A percentile compares a stretch with the other conserved stretches of the same genome.
phyloP scores from a whole-genome alignment of 2,888 invertebrate species.

The Esperia sulphurella region DNA sequence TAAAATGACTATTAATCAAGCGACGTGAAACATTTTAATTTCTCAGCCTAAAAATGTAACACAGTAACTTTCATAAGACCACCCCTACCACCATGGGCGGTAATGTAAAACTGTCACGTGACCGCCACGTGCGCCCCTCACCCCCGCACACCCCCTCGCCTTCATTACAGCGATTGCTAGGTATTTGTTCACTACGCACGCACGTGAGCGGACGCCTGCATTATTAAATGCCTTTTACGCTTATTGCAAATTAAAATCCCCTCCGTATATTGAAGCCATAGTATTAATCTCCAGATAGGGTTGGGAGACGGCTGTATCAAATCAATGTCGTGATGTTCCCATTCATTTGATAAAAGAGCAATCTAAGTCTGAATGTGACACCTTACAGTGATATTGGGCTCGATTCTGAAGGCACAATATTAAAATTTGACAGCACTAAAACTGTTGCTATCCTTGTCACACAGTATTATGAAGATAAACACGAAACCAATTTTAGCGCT shows the following conservation, averaged over 20 bases:
- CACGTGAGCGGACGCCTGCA: conserved; percentile 73
- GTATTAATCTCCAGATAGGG: conserved; percentile 54
- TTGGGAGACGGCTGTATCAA: conserved; percentile 35
- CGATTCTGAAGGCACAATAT: no score
- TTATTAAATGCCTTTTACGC: conserved; percentile 79
- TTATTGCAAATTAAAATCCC: conserved; percentile 70
- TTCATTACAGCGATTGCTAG: conserved; percentile 71
- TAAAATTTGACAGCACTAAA: no score
- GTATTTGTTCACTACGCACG: conserved; percentile 67
- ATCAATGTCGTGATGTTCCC: conserved; percentile 23
- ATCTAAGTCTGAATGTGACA: conserved; percentile 16
- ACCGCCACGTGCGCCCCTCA: conserved; percentile 54
- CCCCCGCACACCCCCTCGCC: conserved; percentile 29
- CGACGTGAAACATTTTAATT: neutral
- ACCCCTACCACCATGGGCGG: conserved; percentile 43
- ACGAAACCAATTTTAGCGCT: no score
- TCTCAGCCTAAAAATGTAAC: conserved; percentile 45
- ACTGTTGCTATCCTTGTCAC: no score
- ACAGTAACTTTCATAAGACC: conserved; percentile 31
- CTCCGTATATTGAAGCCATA: conserved; percentile 43
- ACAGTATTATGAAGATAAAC: no score
- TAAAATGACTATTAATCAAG: neutral
- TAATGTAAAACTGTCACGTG: conserved; percentile 71
- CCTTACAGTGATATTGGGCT: neutral
- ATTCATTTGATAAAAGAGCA: conserved; percentile 44